A percentile compares a stretch with the other conserved stretches of the same genome.
These are phyloP conservation scores for Tenthredo notha DNA, from an alignment of 2,888 invertebrate genomes.

Conservation along the genomic window DNA sequence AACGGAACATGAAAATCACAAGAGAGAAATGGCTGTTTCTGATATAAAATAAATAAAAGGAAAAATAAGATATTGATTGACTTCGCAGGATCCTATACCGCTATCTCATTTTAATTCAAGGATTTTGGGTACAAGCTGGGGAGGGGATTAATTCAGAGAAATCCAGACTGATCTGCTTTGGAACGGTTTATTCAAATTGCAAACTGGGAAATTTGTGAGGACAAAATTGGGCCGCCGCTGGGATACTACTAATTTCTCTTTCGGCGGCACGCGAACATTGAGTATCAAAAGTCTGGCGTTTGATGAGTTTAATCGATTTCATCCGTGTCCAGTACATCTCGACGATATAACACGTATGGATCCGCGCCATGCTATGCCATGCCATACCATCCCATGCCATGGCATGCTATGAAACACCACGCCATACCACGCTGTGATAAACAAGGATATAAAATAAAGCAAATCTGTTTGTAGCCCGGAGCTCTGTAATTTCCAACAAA, in stretches of 20 bases:
- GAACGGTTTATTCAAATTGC: conserved; percentile 45
- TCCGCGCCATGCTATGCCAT: neutral
- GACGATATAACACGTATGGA: conserved; percentile 39
- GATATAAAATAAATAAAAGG: neutral
- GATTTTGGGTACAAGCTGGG: neutral
- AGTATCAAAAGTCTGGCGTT: conserved; percentile 49
- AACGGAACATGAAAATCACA: neutral
- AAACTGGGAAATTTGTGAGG: conserved; percentile 39
- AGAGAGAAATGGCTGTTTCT: conserved; percentile 4
- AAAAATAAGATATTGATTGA: conserved; percentile 6
- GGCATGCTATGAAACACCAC: neutral
- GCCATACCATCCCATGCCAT: neutral
- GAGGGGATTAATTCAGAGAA: neutral
- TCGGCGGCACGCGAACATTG: conserved; percentile 47
- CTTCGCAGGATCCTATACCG: neutral
- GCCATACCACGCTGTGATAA: neutral
- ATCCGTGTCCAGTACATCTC: conserved; percentile 16
- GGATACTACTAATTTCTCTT: conserved; percentile 50
- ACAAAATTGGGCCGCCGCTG: conserved; percentile 48
- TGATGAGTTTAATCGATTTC: conserved; percentile 46
- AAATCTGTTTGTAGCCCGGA: conserved; percentile 47
- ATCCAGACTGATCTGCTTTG: conserved; percentile 6
- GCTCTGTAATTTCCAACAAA: conserved; percentile 51
- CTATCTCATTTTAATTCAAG: conserved; percentile 5
- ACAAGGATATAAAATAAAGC: conserved; percentile 38